Percentiles rank a stretch among this genome's conserved stretches.
These are phyloP conservation scores for Leptopilina drosophilae DNA, from an alignment of 2,888 invertebrate species.

Conservation along the genomic window DNA sequence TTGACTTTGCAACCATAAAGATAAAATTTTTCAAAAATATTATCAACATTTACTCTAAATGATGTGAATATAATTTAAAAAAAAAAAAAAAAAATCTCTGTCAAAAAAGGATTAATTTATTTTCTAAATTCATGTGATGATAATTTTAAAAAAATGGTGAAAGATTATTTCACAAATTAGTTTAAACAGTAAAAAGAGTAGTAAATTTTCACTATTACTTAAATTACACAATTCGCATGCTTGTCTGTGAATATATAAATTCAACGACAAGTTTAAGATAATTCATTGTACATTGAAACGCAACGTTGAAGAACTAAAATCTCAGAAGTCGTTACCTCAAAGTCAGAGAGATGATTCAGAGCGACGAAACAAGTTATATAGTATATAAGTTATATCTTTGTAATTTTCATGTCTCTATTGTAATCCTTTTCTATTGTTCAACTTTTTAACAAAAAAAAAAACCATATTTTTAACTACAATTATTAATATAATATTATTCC, in stretches of 20 bases:
- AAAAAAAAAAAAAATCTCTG: too few species aligned
- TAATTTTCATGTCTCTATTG: conserved; percentile 6
- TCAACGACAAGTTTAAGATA: not conserved
- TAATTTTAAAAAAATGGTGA: too few species aligned
- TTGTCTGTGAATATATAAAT: not conserved
- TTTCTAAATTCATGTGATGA: too few species aligned
- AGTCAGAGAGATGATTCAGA: conserved; percentile 7
- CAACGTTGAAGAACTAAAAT: conserved; percentile 15
- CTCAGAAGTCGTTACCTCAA: conserved; percentile 4
- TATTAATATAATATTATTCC: too few species aligned
- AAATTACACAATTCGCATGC: not conserved
- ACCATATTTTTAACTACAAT: too few species aligned
- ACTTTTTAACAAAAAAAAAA: not conserved
- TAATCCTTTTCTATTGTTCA: not conserved
- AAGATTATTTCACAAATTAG: too few species aligned
- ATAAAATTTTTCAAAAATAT: too few species aligned
- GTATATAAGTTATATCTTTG: conserved; percentile 5
- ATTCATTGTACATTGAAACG: conserved; percentile 6
- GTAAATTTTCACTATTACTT: not conserved
- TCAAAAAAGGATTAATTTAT: too few species aligned
- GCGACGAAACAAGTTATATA: not conserved
- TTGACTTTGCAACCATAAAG: too few species aligned
- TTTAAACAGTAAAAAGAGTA: too few species aligned
- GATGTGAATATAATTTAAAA: too few species aligned
- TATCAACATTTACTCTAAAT: too few species aligned